Conservation (phyloP, 2,113 vertebrate species). For the Sclerurus mexicanus region DNA sequence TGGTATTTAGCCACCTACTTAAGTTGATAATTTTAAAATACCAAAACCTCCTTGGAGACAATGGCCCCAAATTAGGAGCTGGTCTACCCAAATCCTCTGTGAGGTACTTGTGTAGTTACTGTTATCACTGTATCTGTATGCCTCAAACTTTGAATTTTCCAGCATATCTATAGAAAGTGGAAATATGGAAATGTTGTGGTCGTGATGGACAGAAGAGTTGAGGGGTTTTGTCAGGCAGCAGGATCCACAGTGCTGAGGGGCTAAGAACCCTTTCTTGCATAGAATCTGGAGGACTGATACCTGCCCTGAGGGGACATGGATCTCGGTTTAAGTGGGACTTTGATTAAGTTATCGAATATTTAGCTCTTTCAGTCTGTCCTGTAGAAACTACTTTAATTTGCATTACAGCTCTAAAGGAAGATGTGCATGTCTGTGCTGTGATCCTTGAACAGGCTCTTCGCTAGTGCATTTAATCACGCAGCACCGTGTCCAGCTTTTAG, state of each 20-base stretch:
- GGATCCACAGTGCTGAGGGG: not conserved
- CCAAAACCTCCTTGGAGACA: not conserved
- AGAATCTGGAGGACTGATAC: not conserved
- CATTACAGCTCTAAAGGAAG: not conserved
- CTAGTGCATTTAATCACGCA: not conserved
- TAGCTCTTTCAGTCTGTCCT: not conserved
- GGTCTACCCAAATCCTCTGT: not conserved
- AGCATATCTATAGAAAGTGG: not conserved
- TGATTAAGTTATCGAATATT: not conserved
- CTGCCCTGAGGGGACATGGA: not conserved
- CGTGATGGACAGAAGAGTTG: not conserved
- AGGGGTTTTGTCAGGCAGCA: not conserved
- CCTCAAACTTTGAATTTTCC: not conserved
- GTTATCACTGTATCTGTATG: not conserved
- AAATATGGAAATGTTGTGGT: not conserved
- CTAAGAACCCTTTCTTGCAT: not conserved
- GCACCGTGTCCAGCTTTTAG: not conserved
- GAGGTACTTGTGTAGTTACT: not conserved
- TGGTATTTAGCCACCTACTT: not conserved
- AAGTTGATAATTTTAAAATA: not conserved
- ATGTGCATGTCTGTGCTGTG: not conserved
- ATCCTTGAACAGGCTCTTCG: not conserved
- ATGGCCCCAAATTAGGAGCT: not conserved
- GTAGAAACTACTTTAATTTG: not conserved
- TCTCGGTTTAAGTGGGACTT: not conserved